Evolutionary conservation across 2,113 vertebrate genomes (phyloP), one percentile per base, ranked within the genome.

Genomic region (Mugil cephalus): DNA sequence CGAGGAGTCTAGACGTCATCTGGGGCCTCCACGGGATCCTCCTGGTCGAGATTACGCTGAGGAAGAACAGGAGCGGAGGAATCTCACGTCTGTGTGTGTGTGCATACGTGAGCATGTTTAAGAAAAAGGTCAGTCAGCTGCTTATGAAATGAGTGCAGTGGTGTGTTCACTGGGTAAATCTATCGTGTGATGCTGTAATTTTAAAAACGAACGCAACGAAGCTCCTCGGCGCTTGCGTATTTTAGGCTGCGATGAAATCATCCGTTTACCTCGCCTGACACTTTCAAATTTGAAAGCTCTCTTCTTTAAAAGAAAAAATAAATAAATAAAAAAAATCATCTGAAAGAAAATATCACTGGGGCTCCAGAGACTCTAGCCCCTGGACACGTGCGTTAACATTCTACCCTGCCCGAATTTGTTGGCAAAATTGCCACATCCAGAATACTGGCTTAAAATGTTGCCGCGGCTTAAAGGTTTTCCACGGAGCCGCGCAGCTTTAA

Each of bases 41-140:
- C 88, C 87, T 88, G 87, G 76, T 87, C 87, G 82, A 76, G 76
- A 84, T 84, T 82, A 82, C 53, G 69, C 56, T 86, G 79, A 91
- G 74, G 63, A 91, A 88, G 81, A 82, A 81, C 77, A 87, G 83
- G 87, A 40, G 62, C 50, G 39, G 50, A 65, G 45, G 11, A 18
- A 65, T 72, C 65, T 42, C 45, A 74, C 66, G 17, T 69, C 17
- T 82, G 47, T 34, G 36, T 55, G 6, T 36, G 24, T 30, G 24
- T 30, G 5, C 5, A 3, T 30, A 30, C 2, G 24, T 3, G 5
- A 30, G 5, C 24, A 30, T 30, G 24, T 30, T 30, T 30, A 30
- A 30, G 5, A 30, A 50, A 50, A 50, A 50, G n/a, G n/a, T n/a
- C n/a, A n/a, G n/a, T n/a, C n/a, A n/a, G n/a, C n/a, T n/a, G n/a